Evolutionary conservation across 2,797 vertebrate genomes (phyloP).

Genomic region (Protonibea diacanthus): DNA sequence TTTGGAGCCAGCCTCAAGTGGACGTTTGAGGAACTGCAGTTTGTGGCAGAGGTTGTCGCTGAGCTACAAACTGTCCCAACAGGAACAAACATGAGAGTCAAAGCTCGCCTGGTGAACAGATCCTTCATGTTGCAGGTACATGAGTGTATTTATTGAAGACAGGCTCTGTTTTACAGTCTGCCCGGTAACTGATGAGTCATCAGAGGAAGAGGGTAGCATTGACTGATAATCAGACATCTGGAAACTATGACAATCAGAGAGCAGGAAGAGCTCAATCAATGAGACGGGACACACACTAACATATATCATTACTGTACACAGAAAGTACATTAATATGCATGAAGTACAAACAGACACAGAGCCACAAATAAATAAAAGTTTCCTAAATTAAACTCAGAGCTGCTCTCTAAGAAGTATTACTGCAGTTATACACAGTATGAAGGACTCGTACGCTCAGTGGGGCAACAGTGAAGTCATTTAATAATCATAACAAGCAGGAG

Average conservation of each 20-base stretch:
- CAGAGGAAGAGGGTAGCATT: neutral
- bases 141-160: neutral
- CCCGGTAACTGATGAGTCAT: constrained; percentile 43
- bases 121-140: neutral
- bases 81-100: too few relatives aligned
- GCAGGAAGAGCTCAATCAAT: constrained; percentile 72
- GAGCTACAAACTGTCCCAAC: too few relatives aligned
- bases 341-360: neutral
- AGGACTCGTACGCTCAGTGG: neutral
- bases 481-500: constrained; percentile 10
- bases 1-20: too few relatives aligned
- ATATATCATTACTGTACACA: constrained; percentile 21
- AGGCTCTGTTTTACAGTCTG: constrained; percentile 16
- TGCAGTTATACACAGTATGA: neutral
- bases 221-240: constrained; percentile 73
- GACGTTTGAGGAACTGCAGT: too few relatives aligned
- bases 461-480: constrained; percentile 28
- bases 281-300: constrained; percentile 35
- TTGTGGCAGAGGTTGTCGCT: too few relatives aligned
- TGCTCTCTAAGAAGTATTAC: neutral
- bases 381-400: neutral
- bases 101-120: neutral
- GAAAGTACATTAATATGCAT: neutral
- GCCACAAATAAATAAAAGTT: neutral
- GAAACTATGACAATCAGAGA: constrained; percentile 81